Evolutionary conservation across 2,888 invertebrate genomes (phyloP), one percentile per base, ranked within the genome.

Genomic region (Sepiola atlantica): DNA sequence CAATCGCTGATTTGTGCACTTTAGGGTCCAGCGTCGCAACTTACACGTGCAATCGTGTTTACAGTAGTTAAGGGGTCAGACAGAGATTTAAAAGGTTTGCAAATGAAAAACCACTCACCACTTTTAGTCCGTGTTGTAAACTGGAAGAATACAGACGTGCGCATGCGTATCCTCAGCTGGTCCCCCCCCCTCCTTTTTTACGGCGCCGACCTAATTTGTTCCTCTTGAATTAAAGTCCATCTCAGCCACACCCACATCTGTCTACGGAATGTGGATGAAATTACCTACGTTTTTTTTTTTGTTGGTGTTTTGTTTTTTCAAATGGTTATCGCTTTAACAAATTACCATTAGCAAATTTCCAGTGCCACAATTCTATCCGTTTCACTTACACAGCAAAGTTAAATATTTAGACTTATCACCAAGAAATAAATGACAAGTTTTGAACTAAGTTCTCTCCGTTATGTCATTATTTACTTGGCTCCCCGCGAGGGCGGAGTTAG

Each of bases 191-290:
- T n/a, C n/a, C 77, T n/a, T n/a, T 77, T 77, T n/a, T 77, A 77
- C 77, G 77, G 77, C 77, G 77, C 18, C 77, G 77, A 77, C 77
- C 77, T 77, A 77, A 77, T 77, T 77, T 77, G 77, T 77, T 77
- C 77, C 77, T 32, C 77, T 77, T 77, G 77, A 77, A 77, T 77
- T 77, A 77, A 77, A 77, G 77, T 77, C 77, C 77, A 77, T 77
- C n/a, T 77, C 77, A 77, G 77, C 77, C 77, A 77, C 77, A 77
- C 77, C 77, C 77, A 77, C 77, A n/a, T 77, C n/a, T n/a, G 77
- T 77, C 77, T 77, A 77, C 77, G 77, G 77, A 77, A 77, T 77
- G 77, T 77, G 77, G n/a, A 77, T 77, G n/a, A 77, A 77, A 18
- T 77, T 77, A 77, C 77, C 32, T 32, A 77, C 45, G 45, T 45